phyloP scores from a whole-genome alignment of 1,140 invertebrate species.

The Arion vulgaris region DNA sequence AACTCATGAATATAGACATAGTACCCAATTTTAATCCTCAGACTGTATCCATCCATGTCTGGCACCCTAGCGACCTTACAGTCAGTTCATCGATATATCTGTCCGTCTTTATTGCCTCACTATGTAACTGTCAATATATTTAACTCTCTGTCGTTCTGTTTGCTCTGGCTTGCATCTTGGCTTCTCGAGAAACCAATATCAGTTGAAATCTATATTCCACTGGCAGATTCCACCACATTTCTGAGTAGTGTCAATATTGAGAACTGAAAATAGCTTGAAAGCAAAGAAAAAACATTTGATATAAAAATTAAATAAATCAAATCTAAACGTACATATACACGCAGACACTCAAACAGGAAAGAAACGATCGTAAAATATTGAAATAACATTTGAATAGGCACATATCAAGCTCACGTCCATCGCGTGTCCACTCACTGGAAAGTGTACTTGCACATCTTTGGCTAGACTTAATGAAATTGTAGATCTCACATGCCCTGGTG shows the following conservation, averaged over 20 bases:
- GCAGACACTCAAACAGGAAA: neutral
- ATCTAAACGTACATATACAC: neutral
- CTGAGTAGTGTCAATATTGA: neutral
- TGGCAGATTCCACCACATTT: neutral
- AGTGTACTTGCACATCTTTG: neutral
- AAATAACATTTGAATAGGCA: neutral
- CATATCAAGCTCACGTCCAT: neutral
- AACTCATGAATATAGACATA: too few relatives aligned
- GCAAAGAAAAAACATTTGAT: neutral
- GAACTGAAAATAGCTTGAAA: neutral
- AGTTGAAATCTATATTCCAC: neutral
- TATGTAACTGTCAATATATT: neutral
- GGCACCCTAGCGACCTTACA: neutral
- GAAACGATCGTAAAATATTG: neutral
- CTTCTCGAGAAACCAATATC: neutral
- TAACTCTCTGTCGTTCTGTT: neutral
- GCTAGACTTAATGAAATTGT: neutral
- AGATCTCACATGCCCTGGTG: neutral
- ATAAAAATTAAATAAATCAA: too few relatives aligned
- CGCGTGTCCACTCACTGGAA: neutral
- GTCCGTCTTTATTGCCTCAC: neutral
- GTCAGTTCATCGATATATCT: neutral
- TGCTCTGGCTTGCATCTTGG: neutral
- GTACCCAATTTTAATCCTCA: neutral
- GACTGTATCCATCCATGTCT: neutral